These are phyloP conservation scores for Drosophila pectinifera DNA, from an alignment of 1,140 invertebrate genomes.

Conservation along the genomic window DNA sequence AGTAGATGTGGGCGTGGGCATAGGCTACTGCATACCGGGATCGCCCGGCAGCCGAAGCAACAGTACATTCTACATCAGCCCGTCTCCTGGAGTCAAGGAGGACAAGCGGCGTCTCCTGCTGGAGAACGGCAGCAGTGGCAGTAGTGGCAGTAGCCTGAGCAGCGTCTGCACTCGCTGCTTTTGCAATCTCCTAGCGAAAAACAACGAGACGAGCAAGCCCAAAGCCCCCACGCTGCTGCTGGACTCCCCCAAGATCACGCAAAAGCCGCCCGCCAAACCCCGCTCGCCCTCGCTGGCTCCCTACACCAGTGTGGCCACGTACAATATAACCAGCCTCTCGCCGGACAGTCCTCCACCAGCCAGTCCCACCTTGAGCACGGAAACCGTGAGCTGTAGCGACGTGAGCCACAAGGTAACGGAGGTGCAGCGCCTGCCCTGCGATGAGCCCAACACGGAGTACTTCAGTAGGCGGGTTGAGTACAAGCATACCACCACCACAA, in stretches of 20 bases:
- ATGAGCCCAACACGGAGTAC: constrained; percentile 42
- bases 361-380: constrained; percentile 64
- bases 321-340: constrained; percentile 47
- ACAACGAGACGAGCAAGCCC: constrained; percentile 9
- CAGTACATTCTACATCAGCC: constrained; percentile 60
- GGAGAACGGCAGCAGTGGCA: constrained; percentile 28
- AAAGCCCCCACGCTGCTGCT: not conserved
- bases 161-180: constrained; percentile 71
- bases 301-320: constrained; percentile 63
- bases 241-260: constrained; percentile 1
- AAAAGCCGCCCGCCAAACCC: constrained; percentile 26
- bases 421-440: constrained; percentile 52
- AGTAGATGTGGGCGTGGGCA: constrained; percentile 16
- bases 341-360: constrained; percentile 59
- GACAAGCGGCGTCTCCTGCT: constrained; percentile 51
- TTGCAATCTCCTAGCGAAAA: constrained; percentile 53
- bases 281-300: constrained; percentile 69
- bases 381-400: constrained; percentile 54
- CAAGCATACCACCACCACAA: constrained; percentile 64
- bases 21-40: constrained; percentile 10
- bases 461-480: constrained; percentile 58
- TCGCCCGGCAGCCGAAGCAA: constrained; percentile 51
- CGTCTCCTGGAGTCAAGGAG: constrained; percentile 39
- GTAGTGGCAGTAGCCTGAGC: constrained; percentile 34
- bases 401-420: constrained; percentile 50